Base-by-base conservation (phyloP, 2,113 vertebrate species). In the Gambusia holbrooki region DNA sequence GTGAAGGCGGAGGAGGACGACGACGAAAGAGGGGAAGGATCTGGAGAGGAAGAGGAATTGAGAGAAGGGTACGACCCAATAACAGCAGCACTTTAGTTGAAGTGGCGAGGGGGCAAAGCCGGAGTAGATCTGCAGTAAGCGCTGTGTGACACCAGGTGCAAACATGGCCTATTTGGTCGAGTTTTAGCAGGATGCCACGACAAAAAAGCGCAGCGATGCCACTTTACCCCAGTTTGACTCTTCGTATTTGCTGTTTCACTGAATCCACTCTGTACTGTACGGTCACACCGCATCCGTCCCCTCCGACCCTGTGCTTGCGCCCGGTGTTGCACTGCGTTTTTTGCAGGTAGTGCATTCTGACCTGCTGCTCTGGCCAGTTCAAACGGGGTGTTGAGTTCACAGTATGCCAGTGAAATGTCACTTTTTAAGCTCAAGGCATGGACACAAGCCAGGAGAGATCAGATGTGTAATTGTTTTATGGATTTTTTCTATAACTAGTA, bases 1-100 rank as follows among this genome's bases (percentile, higher is more conserved):
- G 95, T 98, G 95, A 94, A 37, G 71, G 90, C 81, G 45, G 81
- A 78, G 29, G 80, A 32, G 48, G 71, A 51, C 19, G 68, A 51
- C 19, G 68, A 62, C 0, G 66, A 54, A 0, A 73, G 30, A 45
- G 28, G 81, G 28, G 81, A 45, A 9, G 11, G 3, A 32, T 35
- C 29, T n/a, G 60, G 67, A 63, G 35, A 62, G 54, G 42, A 66
- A 42, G 33, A 45, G 33, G 45, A 69, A 48, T 61, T 1, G 40
- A 77, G 62, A 64, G 27, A 80, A 77, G 87, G 84, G 82, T 87
- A 81, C 73, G 67, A 90, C 74, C 83, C 86, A 80, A 84, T 83
- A 71, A 88, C 79, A 87, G 84, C 86, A 85, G 90, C 92, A 91
- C 91, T 93, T 92, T 91, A 91, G 81, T 84, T 86, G 91, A 89